A percentile compares a stretch with the other conserved stretches of the same genome.
Conservation (phyloP, 2,797 vertebrate species). For the Pipistrellus nathusii region DNA sequence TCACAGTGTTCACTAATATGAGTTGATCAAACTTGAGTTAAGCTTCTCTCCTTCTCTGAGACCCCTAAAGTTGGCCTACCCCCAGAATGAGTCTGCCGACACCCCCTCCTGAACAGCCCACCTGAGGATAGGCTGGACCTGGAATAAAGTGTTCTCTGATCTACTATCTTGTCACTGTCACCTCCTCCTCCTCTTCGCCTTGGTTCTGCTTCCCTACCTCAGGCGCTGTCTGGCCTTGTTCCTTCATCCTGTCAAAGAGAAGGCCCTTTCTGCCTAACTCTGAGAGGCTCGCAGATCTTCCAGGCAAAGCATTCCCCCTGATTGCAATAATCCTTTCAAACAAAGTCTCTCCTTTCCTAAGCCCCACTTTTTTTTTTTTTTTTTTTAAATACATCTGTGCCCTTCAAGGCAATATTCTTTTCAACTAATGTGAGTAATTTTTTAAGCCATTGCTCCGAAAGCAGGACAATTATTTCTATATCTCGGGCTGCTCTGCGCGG, state of each 20-base stretch:
- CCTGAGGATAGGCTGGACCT: not conserved
- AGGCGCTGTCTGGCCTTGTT: not conserved
- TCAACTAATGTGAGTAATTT: conserved; percentile 50
- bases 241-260: not conserved
- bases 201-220: rapidly evolving
- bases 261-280: not conserved
- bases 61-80: not conserved
- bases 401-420: conserved; percentile 46
- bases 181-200: not conserved
- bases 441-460: conserved; percentile 45
- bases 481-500: not conserved
- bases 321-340: not conserved
- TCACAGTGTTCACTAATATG: not conserved
- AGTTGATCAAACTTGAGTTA: not conserved
- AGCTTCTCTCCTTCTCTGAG: not conserved
- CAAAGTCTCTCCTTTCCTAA: conserved; percentile 17
- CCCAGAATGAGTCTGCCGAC: not conserved
- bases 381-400: conserved; percentile 3
- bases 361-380: not conserved
- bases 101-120: not conserved
- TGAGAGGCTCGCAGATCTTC: not conserved
- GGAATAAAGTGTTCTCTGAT: not conserved
- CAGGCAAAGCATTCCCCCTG: rapidly evolving
- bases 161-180: not conserved
- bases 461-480: conserved; percentile 60